A percentile compares a stretch with the other conserved stretches of the same genome.
Conservation (phyloP, 2,797 vertebrate species). For the Ctenopoma kingsleyae region DNA sequence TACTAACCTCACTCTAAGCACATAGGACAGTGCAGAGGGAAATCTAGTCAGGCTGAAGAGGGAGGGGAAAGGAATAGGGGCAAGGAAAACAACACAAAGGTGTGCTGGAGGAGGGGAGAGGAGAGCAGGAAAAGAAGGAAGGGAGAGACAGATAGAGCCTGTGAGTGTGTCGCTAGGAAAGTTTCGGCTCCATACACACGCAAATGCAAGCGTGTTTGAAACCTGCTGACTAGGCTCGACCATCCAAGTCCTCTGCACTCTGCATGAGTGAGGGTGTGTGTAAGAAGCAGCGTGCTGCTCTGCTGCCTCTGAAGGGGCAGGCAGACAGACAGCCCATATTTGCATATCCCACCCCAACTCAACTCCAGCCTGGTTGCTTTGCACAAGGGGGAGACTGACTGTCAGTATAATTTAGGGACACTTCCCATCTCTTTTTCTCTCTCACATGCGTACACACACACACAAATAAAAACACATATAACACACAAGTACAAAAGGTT, state of each 20-base stretch:
- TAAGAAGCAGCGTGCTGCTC: slow-evolving; percentile 65
- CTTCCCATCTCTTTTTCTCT: slow-evolving; percentile 8
- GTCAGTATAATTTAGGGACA: slow-evolving; percentile 27
- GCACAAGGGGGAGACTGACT: slow-evolving; percentile 19
- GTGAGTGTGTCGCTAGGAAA: slow-evolving; percentile 52
- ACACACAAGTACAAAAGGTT: neutral
- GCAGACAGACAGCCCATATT: slow-evolving; percentile 75
- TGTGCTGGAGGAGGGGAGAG: slow-evolving; percentile 67
- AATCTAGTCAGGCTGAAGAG: slow-evolving; percentile 62
- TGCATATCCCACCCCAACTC: slow-evolving; percentile 84
- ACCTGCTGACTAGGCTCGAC: slow-evolving; percentile 68
- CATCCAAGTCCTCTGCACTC: slow-evolving; percentile 66
- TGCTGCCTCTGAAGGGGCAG: slow-evolving; percentile 80
- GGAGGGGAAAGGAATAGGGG: slow-evolving; percentile 64
- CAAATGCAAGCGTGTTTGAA: slow-evolving; percentile 34
- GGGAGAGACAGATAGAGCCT: slow-evolving; percentile 16
- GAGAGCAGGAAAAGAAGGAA: slow-evolving; percentile 49
- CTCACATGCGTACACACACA: neutral
- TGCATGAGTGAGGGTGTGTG: slow-evolving; percentile 66
- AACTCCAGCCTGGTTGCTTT: slow-evolving; percentile 49
- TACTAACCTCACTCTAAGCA: slow-evolving; percentile 48
- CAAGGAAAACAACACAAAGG: slow-evolving; percentile 79
- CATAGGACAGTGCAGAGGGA: slow-evolving; percentile 49
- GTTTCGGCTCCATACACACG: slow-evolving; percentile 53
- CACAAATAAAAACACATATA: neutral